phyloP scores from a whole-genome alignment of 2,797 vertebrate species.

The Dendrocincla fuliginosa region DNA sequence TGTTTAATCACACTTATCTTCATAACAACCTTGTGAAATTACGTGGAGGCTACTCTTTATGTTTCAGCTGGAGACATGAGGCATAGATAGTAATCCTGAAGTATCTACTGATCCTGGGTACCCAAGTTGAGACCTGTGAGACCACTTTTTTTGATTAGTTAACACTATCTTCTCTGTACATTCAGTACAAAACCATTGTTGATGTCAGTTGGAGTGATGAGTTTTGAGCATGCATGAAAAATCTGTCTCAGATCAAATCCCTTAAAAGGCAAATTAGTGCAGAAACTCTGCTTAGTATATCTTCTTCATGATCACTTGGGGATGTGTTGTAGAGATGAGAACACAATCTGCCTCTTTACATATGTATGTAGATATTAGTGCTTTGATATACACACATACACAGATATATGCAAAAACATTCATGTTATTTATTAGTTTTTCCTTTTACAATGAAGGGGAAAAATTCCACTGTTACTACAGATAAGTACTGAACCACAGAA shows the following conservation, averaged over 20 bases:
- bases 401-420: neutral
- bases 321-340: neutral
- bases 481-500: neutral
- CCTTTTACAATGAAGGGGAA: neutral
- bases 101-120: neutral
- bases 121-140: neutral
- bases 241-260: neutral
- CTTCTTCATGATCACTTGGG: neutral
- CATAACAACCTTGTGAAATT: conserved; percentile 4
- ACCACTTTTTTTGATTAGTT: neutral
- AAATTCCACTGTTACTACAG: neutral
- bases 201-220: neutral
- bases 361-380: neutral
- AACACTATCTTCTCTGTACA: neutral
- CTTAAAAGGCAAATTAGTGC: neutral
- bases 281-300: neutral
- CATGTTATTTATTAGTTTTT: neutral
- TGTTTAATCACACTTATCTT: conserved; percentile 44
- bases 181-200: neutral
- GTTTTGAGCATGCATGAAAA: neutral
- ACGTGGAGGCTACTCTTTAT: neutral
- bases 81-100: neutral
- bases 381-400: neutral
- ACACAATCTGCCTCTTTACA: neutral
- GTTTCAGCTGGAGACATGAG: neutral